These are phyloP conservation scores for Amphipyra berbera DNA, from an alignment of 2,888 invertebrate genomes.

Conservation along the genomic window DNA sequence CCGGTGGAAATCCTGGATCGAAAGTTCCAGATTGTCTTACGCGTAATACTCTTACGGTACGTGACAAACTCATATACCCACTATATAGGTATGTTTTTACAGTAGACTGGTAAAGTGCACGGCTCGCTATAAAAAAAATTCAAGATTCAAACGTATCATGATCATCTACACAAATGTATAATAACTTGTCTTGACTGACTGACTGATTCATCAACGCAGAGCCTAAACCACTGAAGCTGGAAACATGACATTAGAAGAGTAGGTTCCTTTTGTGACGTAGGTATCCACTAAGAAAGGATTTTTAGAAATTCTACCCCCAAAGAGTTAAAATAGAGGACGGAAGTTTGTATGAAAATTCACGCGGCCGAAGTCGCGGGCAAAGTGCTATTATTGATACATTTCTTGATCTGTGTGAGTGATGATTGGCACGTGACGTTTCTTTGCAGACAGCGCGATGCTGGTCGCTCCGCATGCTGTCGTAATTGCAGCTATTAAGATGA, in stretches of 20 bases:
- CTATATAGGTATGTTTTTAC: neutral
- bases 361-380: too few relatives aligned
- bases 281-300: too few relatives aligned
- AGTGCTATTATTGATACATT: constrained; percentile 18
- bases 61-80: too few relatives aligned
- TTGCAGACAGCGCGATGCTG: constrained; percentile 59
- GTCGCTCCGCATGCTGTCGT: constrained; percentile 76
- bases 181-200: too few relatives aligned
- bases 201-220: too few relatives aligned
- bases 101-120: neutral
- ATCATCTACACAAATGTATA: too few relatives aligned
- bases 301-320: too few relatives aligned
- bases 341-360: too few relatives aligned
- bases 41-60: neutral
- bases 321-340: too few relatives aligned
- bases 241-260: too few relatives aligned
- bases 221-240: too few relatives aligned
- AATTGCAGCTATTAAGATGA: constrained; percentile 88
- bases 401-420: constrained; percentile 44
- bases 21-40: constrained; percentile 59
- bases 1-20: constrained; percentile 62
- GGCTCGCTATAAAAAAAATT: neutral
- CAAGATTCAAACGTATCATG: neutral
- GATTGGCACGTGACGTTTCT: constrained; percentile 75
- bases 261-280: too few relatives aligned